A percentile compares a stretch with the other conserved stretches of the same genome.
These are phyloP conservation scores for Trochalopteron elliotii DNA, from an alignment of 2,113 vertebrate species.

Conservation along the genomic window DNA sequence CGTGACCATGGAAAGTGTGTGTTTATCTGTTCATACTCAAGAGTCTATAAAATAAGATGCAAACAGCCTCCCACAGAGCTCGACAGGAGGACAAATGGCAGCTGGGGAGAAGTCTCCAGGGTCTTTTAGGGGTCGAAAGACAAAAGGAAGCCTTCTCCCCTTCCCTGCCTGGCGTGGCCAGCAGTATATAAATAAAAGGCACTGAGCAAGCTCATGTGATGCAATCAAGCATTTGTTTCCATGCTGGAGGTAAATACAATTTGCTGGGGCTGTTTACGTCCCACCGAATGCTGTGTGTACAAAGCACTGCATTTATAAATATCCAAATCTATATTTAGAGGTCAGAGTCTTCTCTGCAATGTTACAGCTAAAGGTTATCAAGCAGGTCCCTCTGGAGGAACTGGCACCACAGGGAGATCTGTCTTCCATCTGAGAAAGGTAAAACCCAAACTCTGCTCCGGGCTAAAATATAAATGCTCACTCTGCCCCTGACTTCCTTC, in stretches of 20 bases:
- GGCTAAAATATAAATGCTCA: neutral
- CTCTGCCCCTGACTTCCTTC: neutral
- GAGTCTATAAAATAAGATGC: neutral
- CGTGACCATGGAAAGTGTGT: neutral
- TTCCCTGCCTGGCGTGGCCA: neutral
- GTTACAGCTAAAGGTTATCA: constrained; percentile 59
- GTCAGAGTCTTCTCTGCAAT: constrained; percentile 31
- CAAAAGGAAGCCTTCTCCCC: neutral
- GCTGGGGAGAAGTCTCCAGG: neutral
- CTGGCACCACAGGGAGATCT: neutral
- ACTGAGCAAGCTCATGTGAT: constrained; percentile 50
- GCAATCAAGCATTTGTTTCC: constrained; percentile 67
- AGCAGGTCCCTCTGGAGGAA: neutral
- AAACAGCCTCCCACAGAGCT: neutral
- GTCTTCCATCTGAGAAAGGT: neutral
- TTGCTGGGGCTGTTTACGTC: constrained; percentile 45
- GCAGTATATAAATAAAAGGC: constrained; percentile 47
- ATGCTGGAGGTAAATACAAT: constrained; percentile 65
- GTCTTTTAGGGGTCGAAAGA: constrained; percentile 9
- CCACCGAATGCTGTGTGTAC: constrained; percentile 31
- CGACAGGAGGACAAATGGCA: neutral
- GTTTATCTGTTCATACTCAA: neutral
- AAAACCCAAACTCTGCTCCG: neutral
- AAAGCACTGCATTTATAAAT: constrained; percentile 61
- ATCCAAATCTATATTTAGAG: constrained; percentile 67